phyloP scores from a whole-genome alignment of 1,140 invertebrate species.

The Lethocerus indicus region DNA sequence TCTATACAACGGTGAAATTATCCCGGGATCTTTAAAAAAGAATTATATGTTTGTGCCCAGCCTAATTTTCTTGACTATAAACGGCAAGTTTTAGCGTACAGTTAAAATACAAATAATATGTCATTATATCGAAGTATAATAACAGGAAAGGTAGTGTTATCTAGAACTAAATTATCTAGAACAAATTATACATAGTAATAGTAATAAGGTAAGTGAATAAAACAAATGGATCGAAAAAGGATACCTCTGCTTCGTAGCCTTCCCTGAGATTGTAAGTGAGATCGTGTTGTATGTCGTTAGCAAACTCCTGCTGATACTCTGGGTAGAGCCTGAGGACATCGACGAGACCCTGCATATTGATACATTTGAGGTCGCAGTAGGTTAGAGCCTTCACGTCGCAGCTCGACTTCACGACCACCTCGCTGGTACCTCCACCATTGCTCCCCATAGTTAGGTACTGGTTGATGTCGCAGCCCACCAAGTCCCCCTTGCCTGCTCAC shows the following conservation, averaged over 20 bases:
- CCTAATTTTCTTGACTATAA: no score
- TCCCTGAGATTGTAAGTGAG: constrained; percentile 88
- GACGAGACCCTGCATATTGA: constrained; percentile 77
- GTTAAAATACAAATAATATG: no score
- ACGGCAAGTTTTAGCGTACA: no score
- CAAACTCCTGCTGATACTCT: constrained; percentile 85
- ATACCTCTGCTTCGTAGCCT: constrained; percentile 72
- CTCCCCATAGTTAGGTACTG: constrained; percentile 42
- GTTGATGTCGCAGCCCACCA: constrained; percentile 88
- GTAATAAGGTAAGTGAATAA: background rate
- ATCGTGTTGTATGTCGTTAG: constrained; percentile 87
- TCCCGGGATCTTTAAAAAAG: no score
- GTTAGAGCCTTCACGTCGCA: constrained; percentile 88
- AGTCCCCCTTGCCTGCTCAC: constrained; percentile 75
- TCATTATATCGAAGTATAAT: no score
- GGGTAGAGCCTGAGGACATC: constrained; percentile 81
- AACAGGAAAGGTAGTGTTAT: no score
- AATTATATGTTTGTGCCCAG: no score
- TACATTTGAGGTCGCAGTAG: constrained; percentile 90
- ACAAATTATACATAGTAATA: no score
- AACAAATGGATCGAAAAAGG: constrained; percentile 2
- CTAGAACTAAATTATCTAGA: no score
- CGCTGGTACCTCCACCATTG: constrained; percentile 32
- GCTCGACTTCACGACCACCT: constrained; percentile 78
- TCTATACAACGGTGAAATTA: no score